phyloP scores from a whole-genome alignment of 30 jellyfish, hydroid and myxozoan species.

The Catostylus mosaicus region DNA sequence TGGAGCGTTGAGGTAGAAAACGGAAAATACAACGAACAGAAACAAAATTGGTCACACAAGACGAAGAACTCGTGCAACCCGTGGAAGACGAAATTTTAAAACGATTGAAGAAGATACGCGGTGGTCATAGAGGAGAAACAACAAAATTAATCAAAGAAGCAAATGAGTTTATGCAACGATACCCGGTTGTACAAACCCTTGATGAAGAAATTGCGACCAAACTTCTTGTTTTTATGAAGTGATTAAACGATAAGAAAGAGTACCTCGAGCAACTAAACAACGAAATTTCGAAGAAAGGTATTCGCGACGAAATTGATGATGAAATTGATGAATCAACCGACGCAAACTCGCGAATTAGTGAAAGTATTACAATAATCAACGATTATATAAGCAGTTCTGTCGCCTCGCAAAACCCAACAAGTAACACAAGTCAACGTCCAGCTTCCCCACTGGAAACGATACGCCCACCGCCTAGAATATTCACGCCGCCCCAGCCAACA shows the following conservation, averaged over 20 bases:
- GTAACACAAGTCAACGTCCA: background rate
- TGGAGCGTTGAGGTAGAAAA: constrained; percentile 1
- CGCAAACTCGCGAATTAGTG: background rate
- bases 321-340: background rate
- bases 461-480: constrained; percentile 15
- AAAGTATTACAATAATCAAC: background rate
- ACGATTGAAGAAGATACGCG: background rate
- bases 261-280: background rate
- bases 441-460: background rate
- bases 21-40: background rate
- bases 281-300: background rate
- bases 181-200: background rate
- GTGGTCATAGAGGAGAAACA: background rate
- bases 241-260: background rate
- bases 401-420: background rate
- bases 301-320: background rate
- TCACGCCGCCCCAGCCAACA: background rate
- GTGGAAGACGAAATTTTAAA: background rate
- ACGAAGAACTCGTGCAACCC: background rate
- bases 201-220: too few species aligned
- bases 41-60: background rate
- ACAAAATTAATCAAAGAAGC: background rate
- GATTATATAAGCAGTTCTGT: background rate
- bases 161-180: background rate
- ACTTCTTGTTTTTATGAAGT: too few species aligned